Evolutionary conservation across 2,797 vertebrate species (phyloP).

Genomic region (Leucoraja ocellata): DNA sequence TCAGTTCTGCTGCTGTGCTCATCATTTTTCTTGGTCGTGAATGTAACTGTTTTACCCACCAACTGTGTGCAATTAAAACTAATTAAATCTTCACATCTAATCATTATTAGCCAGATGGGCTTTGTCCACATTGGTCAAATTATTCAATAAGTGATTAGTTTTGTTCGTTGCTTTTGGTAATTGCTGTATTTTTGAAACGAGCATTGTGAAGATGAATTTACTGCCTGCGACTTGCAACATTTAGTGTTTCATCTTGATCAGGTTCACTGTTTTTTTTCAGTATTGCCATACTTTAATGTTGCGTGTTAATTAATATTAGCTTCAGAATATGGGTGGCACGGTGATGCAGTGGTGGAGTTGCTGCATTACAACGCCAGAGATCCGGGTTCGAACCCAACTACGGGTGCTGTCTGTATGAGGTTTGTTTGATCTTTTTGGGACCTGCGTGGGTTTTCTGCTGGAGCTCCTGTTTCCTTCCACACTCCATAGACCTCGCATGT

Average conservation of each 20-base stretch:
- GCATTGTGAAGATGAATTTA: neutral
- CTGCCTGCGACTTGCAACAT: neutral
- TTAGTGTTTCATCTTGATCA: neutral
- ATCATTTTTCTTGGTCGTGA: conserved; percentile 16
- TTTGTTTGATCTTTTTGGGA: no score
- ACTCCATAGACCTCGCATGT: no score
- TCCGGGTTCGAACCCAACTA: no score
- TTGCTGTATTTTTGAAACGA: neutral
- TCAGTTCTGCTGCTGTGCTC: conserved; percentile 19
- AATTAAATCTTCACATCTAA: conserved; percentile 34
- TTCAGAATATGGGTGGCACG: no score
- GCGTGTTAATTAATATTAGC: neutral
- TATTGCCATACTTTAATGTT: neutral
- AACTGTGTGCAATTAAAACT: conserved; percentile 32
- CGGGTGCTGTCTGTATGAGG: no score
- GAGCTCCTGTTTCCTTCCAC: no score
- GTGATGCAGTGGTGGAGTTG: no score
- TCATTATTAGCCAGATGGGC: conserved; percentile 33
- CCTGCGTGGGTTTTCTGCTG: no score
- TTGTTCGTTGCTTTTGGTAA: neutral
- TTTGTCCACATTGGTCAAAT: conserved; percentile 17
- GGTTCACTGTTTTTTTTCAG: neutral
- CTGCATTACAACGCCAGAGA: no score
- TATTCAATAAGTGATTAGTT: neutral
- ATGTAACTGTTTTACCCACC: conserved; percentile 24